Evolutionary conservation across 2,113 vertebrate genomes (phyloP), one percentile per base, ranked within the genome.

Genomic region (Diglossa brunneiventris): DNA sequence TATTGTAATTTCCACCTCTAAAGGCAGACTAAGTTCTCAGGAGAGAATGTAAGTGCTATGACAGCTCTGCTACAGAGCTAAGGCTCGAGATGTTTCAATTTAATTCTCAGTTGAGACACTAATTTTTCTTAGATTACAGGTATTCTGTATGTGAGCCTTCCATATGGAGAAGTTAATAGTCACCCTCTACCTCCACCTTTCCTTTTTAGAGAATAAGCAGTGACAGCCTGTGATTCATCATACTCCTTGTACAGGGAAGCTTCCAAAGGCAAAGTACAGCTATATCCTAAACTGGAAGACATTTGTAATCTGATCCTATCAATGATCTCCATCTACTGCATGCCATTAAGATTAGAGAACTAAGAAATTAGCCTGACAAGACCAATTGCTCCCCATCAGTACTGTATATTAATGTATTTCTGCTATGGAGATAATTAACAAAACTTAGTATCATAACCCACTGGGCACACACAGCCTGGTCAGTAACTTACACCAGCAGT

Each of bases 391-490:
- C 30, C 37, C 37, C 33, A 41, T 39, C 28, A 27, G 8, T 39
- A 49, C 20, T 35, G 23, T 15, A 31, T 20, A 23, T 14, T 10
- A 46, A 1, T 22, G 20, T 30, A 14, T 37, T 85, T 26, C 89
- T 37, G 19, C 22, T 37, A 33, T 0, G n/a, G 50, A 77, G 7
- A 26, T 37, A 49, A 58, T 46, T 74, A 47, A 35, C n/a, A 74
- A 53, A 87, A 49, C 5, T 67, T 22, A 23, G 10, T 20, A 44
- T 28, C 42, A 24, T 17, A 58, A 61, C 16, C 39, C 47, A 9
- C 22, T 31, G 55, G 50, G 58, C 15, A 33, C 0, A 0, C 15
- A 59, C 0, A 55, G 53, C 24, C 59, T 61, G n/a, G 6, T 42
- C 47, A 67, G 64, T 11, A 81, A 70, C 11, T 68, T 15, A 28